These are phyloP conservation scores for Drosophila cognata DNA, from an alignment of 2,888 invertebrate species.

Conservation along the genomic window DNA sequence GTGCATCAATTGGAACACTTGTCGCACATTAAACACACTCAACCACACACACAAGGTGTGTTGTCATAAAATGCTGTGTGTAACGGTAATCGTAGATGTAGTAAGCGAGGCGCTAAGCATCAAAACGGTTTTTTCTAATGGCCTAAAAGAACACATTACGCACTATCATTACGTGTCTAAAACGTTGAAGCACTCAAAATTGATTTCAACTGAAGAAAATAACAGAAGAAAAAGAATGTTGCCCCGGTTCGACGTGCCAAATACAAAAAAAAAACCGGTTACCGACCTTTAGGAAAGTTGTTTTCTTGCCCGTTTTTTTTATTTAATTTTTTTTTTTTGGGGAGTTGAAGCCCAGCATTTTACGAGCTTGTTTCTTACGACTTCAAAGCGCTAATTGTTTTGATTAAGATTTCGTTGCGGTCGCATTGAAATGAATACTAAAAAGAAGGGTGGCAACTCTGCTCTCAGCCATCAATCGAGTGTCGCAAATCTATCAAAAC, in stretches of 20 bases:
- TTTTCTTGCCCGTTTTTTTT: conserved; percentile 29
- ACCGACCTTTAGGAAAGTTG: conserved; percentile 79
- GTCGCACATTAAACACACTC: conserved; percentile 19
- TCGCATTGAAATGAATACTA: conserved; percentile 35
- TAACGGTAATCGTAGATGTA: conserved; percentile 68
- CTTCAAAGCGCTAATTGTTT: conserved; percentile 72
- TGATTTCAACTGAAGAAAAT: conserved; percentile 45
- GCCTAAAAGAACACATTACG: conserved; percentile 47
- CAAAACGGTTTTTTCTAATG: conserved; percentile 68
- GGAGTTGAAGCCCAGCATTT: conserved; percentile 14
- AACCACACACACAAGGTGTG: conserved; percentile 40
- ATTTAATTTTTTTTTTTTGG: neutral
- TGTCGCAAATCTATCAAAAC: conserved; percentile 40
- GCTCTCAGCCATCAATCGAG: conserved; percentile 51
- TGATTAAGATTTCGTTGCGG: conserved; percentile 53
- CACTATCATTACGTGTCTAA: conserved; percentile 39
- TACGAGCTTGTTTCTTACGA: conserved; percentile 34
- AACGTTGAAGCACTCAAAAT: conserved; percentile 52
- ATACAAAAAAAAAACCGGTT: conserved; percentile 56
- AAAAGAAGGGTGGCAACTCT: conserved; percentile 15
- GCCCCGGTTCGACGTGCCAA: conserved; percentile 43
- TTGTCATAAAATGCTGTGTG: conserved; percentile 57
- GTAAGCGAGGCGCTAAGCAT: conserved; percentile 65
- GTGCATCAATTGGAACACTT: conserved; percentile 53
- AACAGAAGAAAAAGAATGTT: conserved; percentile 37